Evolutionary conservation across 2,888 invertebrate species (phyloP).

Genomic region (Phymatocera aterrima): DNA sequence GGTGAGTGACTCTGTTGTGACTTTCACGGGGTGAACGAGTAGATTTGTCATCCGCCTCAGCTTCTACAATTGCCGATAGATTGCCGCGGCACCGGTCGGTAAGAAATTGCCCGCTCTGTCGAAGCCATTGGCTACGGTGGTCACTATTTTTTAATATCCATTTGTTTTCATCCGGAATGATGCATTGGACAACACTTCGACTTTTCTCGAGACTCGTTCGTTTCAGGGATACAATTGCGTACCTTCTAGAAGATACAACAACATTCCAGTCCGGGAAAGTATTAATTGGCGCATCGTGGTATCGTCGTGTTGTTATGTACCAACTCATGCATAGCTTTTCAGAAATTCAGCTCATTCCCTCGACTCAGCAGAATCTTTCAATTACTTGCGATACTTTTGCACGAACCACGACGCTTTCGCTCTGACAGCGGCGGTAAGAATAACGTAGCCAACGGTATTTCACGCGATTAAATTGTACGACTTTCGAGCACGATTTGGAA

Average conservation of each 20-base stretch:
- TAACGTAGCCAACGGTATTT: not conserved
- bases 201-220: not conserved
- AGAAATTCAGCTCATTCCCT: not conserved
- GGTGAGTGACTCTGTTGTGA: conserved; percentile 71
- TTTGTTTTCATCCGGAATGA: not conserved
- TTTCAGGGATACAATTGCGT: not conserved
- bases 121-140: not conserved
- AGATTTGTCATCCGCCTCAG: conserved; percentile 67
- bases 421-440: not conserved
- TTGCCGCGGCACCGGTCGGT: conserved; percentile 49
- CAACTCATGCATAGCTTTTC: not conserved
- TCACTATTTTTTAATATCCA: not conserved
- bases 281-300: not conserved
- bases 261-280: not conserved
- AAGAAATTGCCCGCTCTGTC: not conserved
- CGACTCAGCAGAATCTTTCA: not conserved
- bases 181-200: too few species aligned
- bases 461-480: not conserved
- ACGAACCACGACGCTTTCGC: not conserved
- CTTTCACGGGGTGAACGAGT: conserved; percentile 68
- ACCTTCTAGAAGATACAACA: not conserved
- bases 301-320: not conserved
- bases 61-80: conserved; percentile 66
- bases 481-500: not conserved
- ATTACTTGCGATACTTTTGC: not conserved